Evolutionary conservation across 2,113 vertebrate genomes (phyloP).

Genomic region (Sorex fumeus): DNA sequence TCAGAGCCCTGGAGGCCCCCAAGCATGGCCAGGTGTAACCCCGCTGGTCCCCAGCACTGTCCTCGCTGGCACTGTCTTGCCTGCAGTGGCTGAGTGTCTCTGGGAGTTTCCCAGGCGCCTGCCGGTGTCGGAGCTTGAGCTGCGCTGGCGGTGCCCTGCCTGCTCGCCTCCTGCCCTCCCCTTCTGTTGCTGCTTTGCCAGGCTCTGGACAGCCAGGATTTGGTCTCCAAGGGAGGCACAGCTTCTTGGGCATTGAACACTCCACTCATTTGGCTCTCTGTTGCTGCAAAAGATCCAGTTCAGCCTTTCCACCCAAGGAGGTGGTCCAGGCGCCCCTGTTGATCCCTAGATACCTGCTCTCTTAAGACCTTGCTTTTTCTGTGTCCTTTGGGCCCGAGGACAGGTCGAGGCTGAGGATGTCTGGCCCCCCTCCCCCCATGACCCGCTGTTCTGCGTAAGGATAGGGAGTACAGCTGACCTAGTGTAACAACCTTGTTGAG

Average conservation of each 20-base stretch:
- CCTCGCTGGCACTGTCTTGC: too few relatives aligned
- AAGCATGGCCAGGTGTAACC: too few relatives aligned
- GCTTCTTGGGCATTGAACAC: neutral
- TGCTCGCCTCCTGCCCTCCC: neutral
- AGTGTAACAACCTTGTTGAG: neutral
- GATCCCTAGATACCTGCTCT: neutral
- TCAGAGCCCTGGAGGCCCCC: too few relatives aligned
- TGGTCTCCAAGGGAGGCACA: neutral
- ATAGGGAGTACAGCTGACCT: slow-evolving; percentile 1
- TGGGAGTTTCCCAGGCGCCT: neutral
- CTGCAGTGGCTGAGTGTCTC: too few relatives aligned
- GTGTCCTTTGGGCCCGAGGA: neutral
- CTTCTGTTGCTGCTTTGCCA: slow-evolving; percentile 3
- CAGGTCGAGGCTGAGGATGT: neutral
- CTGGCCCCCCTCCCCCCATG: neutral
- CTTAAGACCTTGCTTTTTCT: neutral
- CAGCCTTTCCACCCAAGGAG: neutral
- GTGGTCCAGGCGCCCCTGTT: neutral
- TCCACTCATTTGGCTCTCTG: neutral
- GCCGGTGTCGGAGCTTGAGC: neutral
- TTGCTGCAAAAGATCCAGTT: neutral
- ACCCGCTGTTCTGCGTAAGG: neutral
- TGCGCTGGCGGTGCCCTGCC: neutral
- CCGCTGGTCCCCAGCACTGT: too few relatives aligned
- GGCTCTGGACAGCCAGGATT: neutral